Evolutionary conservation across 2,888 invertebrate species (phyloP), one percentile per base, ranked within the genome.

Genomic region (Metacarcinus magister): DNA sequence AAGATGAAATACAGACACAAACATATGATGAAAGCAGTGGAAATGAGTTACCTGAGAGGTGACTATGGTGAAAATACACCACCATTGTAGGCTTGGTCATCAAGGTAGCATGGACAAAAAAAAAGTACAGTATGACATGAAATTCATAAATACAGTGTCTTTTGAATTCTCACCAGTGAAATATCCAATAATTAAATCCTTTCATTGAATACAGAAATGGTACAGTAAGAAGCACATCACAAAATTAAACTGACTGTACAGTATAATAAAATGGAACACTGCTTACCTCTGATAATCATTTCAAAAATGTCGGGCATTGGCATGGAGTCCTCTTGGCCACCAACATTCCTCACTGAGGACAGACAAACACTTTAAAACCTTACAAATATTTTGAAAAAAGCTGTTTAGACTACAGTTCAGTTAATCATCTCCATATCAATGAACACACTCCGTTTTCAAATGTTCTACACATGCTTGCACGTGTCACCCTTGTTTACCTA

Each of bases 251-350:
- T 8, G 23, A 67, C 67, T 67, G 67, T 23, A 67, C 67, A 4
- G 67, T 23, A 16, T 19, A 67, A 67, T 16, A 82, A 92, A 60
- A n/a, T 75, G 23, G n/a, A 5, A 75, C 2, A 75, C 7, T 28
- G 10, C 94, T 93, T 46, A 87, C 96, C 93, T 93, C 93, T 94
- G 43, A 94, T 87, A 28, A 96, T 39, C 48, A 96, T 46, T 13
- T 89, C 94, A 39, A 95, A 23, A 8, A 96, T 87, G 13, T 96
- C 96, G 46, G 93, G 67, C 7, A 93, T 28, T 46, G 87, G 95
- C 46, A 95, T 39, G 10, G 92, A 92, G 48, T 96, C 96, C 28
- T 96, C 96, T 46, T 96, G 96, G 19, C 96, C 96, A 23, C 96
- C 67, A 0, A 89, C 89, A 93, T 94, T 95, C 7, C 94, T 82